A percentile compares a stretch with the other conserved stretches of the same genome.
These are phyloP conservation scores for Varanus komodoensis DNA, from an alignment of 2,113 vertebrate species.

Conservation along the genomic window DNA sequence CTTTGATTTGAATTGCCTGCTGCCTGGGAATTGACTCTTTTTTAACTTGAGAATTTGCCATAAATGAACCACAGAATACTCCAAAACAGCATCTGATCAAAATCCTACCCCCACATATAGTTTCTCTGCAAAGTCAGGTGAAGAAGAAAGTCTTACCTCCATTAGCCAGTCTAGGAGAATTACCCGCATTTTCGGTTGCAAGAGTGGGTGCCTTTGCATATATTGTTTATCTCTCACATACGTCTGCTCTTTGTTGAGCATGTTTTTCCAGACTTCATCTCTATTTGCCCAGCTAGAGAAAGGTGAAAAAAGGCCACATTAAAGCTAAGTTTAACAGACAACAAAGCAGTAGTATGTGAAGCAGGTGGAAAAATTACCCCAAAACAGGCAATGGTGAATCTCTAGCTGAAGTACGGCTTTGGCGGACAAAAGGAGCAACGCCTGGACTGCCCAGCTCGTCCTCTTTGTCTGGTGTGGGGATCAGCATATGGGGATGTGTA, in stretches of 20 bases:
- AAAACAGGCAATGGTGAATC: conserved; percentile 88
- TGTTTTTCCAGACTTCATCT: conserved; percentile 94
- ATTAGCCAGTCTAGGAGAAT: conserved; percentile 97
- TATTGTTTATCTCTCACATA: conserved; percentile 86
- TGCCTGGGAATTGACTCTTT: too few species aligned
- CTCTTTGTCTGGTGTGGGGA: conserved; percentile 86
- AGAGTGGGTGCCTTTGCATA: conserved; percentile 90
- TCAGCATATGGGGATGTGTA: conserved; percentile 81
- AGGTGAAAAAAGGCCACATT: conserved; percentile 2
- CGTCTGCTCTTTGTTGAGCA: conserved; percentile 89
- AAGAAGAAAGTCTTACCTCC: conserved; percentile 83
- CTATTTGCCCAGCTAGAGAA: conserved; percentile 90
- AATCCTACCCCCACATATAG: not conserved
- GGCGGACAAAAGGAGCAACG: conserved; percentile 32
- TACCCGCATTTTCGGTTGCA: conserved; percentile 94
- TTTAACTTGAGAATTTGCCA: not conserved
- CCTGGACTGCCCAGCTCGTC: conserved; percentile 65
- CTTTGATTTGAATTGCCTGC: too few species aligned
- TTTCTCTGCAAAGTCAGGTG: conserved; percentile 17
- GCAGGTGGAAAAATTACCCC: conserved; percentile 79
- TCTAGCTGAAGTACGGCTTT: conserved; percentile 73
- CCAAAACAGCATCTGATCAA: not conserved
- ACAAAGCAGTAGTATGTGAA: not conserved
- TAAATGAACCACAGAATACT: not conserved
- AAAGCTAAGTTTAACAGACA: not conserved